These are phyloP conservation scores for Eupsilia transversa DNA, from an alignment of 2,888 invertebrate genomes.

Conservation along the genomic window DNA sequence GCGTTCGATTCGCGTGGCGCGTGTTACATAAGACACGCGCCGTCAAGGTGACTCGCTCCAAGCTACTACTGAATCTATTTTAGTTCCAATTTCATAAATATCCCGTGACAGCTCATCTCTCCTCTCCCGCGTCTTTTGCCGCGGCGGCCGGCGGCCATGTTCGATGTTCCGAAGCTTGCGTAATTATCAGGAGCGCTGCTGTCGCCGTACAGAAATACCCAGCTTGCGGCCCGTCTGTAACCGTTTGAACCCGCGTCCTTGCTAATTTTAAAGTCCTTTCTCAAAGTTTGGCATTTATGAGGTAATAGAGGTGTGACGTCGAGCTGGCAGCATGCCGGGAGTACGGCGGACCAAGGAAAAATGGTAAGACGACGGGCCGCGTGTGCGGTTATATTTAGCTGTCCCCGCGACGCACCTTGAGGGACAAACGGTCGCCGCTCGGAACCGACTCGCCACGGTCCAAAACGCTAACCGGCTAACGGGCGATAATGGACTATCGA, in stretches of 20 bases:
- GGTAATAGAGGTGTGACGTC: constrained; percentile 87
- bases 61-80: constrained; percentile 89
- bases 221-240: constrained; percentile 70
- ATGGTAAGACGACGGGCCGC: constrained; percentile 78
- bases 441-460: constrained; percentile 62
- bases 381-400: constrained; percentile 69
- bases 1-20: constrained; percentile 77
- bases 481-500: constrained; percentile 66
- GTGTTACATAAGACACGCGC: constrained; percentile 85
- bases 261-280: constrained; percentile 90
- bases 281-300: constrained; percentile 88
- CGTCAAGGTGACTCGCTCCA: constrained; percentile 89
- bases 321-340: constrained; percentile 89
- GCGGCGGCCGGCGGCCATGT: constrained; percentile 83
- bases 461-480: constrained; percentile 52
- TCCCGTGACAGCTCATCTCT: constrained; percentile 89
- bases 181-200: constrained; percentile 81
- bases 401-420: constrained; percentile 83
- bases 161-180: constrained; percentile 80
- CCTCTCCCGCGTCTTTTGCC: constrained; percentile 87
- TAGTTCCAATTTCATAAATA: constrained; percentile 90
- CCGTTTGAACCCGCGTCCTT: constrained; percentile 84
- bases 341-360: constrained; percentile 84
- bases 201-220: constrained; percentile 75
- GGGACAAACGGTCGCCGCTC: constrained; percentile 74